These are phyloP conservation scores for Paedocypris micromegethes DNA, from an alignment of 2,797 vertebrate species.

Conservation along the genomic window DNA sequence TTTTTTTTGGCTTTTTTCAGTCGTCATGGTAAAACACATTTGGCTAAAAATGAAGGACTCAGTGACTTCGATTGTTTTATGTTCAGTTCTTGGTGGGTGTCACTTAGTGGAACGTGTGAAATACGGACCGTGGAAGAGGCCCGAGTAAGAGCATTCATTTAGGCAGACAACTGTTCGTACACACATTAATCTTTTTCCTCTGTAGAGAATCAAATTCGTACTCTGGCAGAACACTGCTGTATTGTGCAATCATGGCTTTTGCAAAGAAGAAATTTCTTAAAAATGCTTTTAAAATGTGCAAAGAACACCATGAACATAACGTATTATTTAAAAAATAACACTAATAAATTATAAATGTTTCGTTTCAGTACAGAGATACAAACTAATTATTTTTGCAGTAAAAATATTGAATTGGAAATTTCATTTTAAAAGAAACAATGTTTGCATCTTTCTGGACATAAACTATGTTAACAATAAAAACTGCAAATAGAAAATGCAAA, in stretches of 20 bases:
- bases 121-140: constrained; percentile 46
- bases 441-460: too few species aligned
- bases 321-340: too few species aligned
- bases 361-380: too few species aligned
- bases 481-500: too few species aligned
- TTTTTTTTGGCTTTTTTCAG: not conserved
- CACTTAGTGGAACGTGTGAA: constrained; percentile 33
- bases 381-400: too few species aligned
- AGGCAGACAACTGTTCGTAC: constrained; percentile 39
- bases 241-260: constrained; percentile 10
- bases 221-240: constrained; percentile 22
- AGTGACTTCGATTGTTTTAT: constrained; percentile 15
- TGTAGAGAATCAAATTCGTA: constrained; percentile 19
- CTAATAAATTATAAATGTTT: too few species aligned
- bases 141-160: constrained; percentile 35
- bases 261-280: not conserved
- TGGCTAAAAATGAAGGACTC: constrained; percentile 24
- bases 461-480: too few species aligned
- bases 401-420: too few species aligned
- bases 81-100: constrained; percentile 35
- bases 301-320: too few species aligned
- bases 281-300: not conserved
- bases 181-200: constrained; percentile 36
- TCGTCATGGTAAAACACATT: constrained; percentile 9
- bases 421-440: too few species aligned